Conservation (phyloP, 2,113 vertebrate genomes). For the Myiozetetes cayanensis region DNA sequence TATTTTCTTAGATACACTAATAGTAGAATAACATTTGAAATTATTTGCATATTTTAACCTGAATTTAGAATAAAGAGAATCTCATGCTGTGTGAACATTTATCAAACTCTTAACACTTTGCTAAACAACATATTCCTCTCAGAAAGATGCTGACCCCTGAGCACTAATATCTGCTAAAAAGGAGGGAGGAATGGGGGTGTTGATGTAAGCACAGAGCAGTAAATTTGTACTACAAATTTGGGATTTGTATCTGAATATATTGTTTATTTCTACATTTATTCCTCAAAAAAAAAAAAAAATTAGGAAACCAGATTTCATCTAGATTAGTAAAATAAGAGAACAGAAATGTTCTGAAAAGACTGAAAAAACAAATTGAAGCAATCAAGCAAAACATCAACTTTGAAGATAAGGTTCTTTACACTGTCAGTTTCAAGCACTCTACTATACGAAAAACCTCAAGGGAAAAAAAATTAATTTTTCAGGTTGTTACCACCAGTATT, state of each 20-base stretch:
- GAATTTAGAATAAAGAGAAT: slow-evolving; percentile 12
- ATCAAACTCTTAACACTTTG: not conserved
- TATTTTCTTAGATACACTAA: not conserved
- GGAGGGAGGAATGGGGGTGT: fast-evolving
- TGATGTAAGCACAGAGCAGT: not conserved
- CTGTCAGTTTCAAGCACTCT: not conserved
- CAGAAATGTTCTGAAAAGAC: not conserved
- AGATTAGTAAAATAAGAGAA: not conserved
- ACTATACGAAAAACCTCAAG: not conserved
- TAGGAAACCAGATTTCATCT: not conserved
- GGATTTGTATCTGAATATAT: not conserved
- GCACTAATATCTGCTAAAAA: not conserved
- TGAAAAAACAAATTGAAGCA: not conserved
- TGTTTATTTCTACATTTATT: not conserved
- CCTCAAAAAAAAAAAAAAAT: not conserved
- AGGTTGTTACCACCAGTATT: not conserved
- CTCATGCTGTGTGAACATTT: not conserved
- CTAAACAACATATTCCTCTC: not conserved
- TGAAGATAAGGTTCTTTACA: not conserved
- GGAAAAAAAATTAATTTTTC: not conserved
- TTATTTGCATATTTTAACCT: slow-evolving; percentile 20
- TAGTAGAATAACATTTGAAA: slow-evolving; percentile 34
- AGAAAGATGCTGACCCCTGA: not conserved
- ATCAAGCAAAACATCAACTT: not conserved
- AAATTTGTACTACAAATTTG: not conserved